These are phyloP conservation scores for Spilosoma lubricipeda DNA, from an alignment of 2,888 invertebrate species.

Conservation along the genomic window DNA sequence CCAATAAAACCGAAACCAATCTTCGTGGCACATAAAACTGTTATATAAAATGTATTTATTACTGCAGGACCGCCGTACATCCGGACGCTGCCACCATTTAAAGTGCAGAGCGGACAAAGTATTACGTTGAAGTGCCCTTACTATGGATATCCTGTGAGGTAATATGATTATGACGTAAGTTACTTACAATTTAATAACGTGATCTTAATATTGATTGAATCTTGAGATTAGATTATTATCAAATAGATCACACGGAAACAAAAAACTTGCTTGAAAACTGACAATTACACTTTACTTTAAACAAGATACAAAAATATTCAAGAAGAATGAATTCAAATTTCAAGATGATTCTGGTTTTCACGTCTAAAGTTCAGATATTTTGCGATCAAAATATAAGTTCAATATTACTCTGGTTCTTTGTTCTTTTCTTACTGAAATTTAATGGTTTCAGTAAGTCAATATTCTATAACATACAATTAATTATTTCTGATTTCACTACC, in stretches of 20 bases:
- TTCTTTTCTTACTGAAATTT: not conserved
- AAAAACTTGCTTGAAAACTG: not conserved
- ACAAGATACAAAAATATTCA: not conserved
- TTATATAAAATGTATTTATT: constrained; percentile 39
- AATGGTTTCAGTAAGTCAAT: not conserved
- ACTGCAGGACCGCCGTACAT: constrained; percentile 90
- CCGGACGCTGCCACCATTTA: constrained; percentile 90
- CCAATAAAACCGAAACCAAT: constrained; percentile 29
- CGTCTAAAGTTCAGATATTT: not conserved
- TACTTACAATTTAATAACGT: not conserved
- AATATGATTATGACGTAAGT: constrained; percentile 36
- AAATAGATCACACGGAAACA: not conserved
- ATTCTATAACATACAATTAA: not conserved
- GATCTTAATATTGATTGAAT: not conserved
- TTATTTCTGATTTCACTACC: not conserved
- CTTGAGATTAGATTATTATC: not conserved
- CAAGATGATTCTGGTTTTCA: not conserved
- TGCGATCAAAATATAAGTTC: not conserved
- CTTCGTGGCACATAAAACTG: constrained; percentile 31
- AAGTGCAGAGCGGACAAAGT: constrained; percentile 92
- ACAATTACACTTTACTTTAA: not conserved
- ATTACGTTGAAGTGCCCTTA: constrained; percentile 93
- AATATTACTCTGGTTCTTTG: not conserved
- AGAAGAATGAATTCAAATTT: too few relatives aligned
- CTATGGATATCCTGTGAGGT: constrained; percentile 93